phyloP scores from a whole-genome alignment of 2,888 invertebrate species.

The Amphimallon solstitiale region DNA sequence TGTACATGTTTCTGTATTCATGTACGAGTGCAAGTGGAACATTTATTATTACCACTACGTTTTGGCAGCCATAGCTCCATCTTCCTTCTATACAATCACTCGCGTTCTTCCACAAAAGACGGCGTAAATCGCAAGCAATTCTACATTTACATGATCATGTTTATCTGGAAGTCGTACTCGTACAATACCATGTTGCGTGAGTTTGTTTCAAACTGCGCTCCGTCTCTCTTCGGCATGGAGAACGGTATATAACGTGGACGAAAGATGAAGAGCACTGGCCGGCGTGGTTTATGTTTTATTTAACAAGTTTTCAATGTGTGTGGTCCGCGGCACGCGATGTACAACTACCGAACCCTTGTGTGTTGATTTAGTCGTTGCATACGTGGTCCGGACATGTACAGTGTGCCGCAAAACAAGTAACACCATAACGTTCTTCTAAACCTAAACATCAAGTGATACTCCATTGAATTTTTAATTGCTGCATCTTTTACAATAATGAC shows the following conservation, averaged over 20 bases:
- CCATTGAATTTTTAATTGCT: no score
- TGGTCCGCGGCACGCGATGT: slow-evolving; percentile 63
- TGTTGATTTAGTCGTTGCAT: slow-evolving; percentile 48
- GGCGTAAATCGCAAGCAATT: slow-evolving; percentile 43
- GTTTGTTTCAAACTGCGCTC: slow-evolving; percentile 39
- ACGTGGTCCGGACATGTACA: slow-evolving; percentile 39
- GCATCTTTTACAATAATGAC: no score
- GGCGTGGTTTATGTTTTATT: slow-evolving; percentile 64
- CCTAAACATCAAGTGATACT: no score
- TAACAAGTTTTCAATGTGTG: slow-evolving; percentile 63
- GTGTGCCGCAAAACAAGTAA: no score
- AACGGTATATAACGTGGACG: slow-evolving; percentile 46
- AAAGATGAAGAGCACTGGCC: slow-evolving; percentile 56
- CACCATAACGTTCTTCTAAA: no score
- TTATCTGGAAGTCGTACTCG: slow-evolving; percentile 46
- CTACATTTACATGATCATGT: slow-evolving; percentile 46
- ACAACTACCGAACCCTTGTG: slow-evolving; percentile 54
- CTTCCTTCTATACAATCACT: slow-evolving; percentile 37
- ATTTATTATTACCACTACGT: slow-evolving; percentile 26
- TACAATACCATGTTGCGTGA: slow-evolving; percentile 41
- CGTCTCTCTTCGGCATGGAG: slow-evolving; percentile 46
- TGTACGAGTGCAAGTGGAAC: slow-evolving; percentile 26
- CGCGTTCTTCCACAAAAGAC: slow-evolving; percentile 31
- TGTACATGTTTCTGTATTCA: slow-evolving; percentile 18
- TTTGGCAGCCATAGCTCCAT: slow-evolving; percentile 29